Percentiles rank a stretch among this genome's conserved stretches.
These are phyloP conservation scores for Yponomeuta malinellus DNA, from an alignment of 2,888 invertebrate species.

Conservation along the genomic window DNA sequence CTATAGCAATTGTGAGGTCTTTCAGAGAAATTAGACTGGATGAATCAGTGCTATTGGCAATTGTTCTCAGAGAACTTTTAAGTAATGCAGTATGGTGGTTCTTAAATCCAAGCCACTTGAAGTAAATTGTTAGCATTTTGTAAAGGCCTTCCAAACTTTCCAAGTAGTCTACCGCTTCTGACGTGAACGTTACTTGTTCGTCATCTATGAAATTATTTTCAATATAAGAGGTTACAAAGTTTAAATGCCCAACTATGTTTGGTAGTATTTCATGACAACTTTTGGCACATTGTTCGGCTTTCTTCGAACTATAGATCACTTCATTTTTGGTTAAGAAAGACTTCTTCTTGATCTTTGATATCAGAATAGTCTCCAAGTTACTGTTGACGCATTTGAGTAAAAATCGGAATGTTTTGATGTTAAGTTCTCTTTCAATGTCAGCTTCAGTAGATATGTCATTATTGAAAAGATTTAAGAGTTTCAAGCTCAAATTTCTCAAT, in stretches of 20 bases:
- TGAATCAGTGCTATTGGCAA: constrained; percentile 41
- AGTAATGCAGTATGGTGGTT: constrained; percentile 54
- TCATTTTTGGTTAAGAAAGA: constrained; percentile 54
- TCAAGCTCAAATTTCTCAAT: constrained; percentile 49
- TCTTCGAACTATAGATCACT: constrained; percentile 41
- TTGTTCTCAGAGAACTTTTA: constrained; percentile 52
- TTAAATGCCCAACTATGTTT: constrained; percentile 47
- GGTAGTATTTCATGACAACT: constrained; percentile 44
- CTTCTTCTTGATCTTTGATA: constrained; percentile 56
- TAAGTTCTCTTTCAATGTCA: constrained; percentile 38
- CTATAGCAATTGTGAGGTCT: constrained; percentile 51
- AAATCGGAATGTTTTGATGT: constrained; percentile 47
- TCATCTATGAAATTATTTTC: constrained; percentile 35
- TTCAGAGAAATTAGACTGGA: constrained; percentile 45
- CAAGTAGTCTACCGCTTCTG: constrained; percentile 43
- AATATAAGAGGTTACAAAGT: constrained; percentile 40
- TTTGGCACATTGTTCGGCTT: constrained; percentile 53
- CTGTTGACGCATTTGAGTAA: constrained; percentile 46
- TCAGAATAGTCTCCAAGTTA: constrained; percentile 44
- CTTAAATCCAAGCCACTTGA: constrained; percentile 79
- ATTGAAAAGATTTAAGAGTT: constrained; percentile 47
- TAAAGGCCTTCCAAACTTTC: constrained; percentile 74
- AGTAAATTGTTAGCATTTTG: constrained; percentile 72
- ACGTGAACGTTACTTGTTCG: constrained; percentile 35
- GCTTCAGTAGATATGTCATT: constrained; percentile 40